Base-by-base conservation (phyloP, 2,113 vertebrate genomes). In the Phalacrocorax pelagicus region DNA sequence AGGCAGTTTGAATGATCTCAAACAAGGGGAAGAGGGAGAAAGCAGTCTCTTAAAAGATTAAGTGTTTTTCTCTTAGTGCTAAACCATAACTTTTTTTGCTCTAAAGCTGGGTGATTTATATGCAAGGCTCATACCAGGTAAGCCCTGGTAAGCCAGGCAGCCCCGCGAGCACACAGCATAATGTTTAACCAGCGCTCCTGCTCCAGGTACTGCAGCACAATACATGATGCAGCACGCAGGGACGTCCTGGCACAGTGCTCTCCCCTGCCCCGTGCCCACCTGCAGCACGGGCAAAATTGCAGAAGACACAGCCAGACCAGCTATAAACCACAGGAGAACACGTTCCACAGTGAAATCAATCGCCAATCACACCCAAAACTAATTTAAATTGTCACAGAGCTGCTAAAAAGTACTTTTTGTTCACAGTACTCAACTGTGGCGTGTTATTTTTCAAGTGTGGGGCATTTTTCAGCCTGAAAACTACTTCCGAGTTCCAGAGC, bases 131-230 rank as follows among this genome's bases (percentile, higher is more conserved):
- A 3, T 15, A 17, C 3, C 46, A 54, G 63, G 79, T n/a, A n/a
- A 52, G 44, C 18, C 38, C n/a, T 27, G 23, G 49, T 11, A 52
- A 47, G 55, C 13, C 84, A 65, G 66, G 12, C 21, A 2, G 49
- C 38, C 54, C 46, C 5, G 1, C 2, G 2, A 49, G 55, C 77
- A 21, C 69, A 5, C 58, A 20, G 54, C 5, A 1, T 3, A 8
- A 27, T 1, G 21, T 55, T 73, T 27, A 42, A 61, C 40, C 66
- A 36, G 23, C 2, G 4, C 34, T 58, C 36, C 49, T 24, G 49
- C 51, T 24, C 30, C 44, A 15, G 61, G 44, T 47, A 23, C 27
- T 6, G 32, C 51, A 19, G 52, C 21, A 2, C 5, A 5, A 42
- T 8, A 29, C 44, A 26, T 5, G 3, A 16, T 17, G 21, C 1